These are phyloP conservation scores for Actinia tenebrosa DNA, from an alignment of 64 coral and sea anemone genomes.

Conservation along the genomic window DNA sequence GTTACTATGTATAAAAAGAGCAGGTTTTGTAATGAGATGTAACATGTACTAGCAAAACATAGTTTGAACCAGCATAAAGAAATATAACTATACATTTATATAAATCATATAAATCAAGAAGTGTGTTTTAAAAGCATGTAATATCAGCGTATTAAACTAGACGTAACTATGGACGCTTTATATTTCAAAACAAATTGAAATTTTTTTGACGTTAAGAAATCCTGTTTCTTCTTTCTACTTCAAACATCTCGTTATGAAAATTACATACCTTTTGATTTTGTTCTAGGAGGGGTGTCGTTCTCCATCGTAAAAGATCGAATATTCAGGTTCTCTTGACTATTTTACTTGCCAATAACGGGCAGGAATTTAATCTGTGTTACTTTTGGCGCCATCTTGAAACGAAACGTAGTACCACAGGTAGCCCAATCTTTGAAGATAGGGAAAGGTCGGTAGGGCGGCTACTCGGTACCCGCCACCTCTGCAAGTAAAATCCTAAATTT, in stretches of 20 bases:
- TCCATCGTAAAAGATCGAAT: background rate
- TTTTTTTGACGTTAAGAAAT: background rate
- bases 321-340: background rate
- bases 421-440: no score
- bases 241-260: background rate
- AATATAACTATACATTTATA: no score
- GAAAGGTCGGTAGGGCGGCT: no score
- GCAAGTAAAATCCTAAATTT: no score
- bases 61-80: no score
- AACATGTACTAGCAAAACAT: no score
- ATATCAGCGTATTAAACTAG: no score
- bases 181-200: background rate
- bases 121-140: background rate
- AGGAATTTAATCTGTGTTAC: no score
- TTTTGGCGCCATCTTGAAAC: no score
- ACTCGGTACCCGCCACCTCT: no score
- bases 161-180: background rate
- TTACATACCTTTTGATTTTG: background rate
- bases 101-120: background rate
- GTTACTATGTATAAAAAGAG: conserved; percentile 13
- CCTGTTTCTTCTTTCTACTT: background rate
- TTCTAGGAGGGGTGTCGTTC: background rate
- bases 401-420: no score
- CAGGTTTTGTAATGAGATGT: background rate
- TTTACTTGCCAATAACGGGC: no score